A percentile compares a stretch with the other conserved stretches of the same genome.
These are phyloP conservation scores for Carassius gibelio DNA, from an alignment of 2,113 vertebrate genomes.

Conservation along the genomic window DNA sequence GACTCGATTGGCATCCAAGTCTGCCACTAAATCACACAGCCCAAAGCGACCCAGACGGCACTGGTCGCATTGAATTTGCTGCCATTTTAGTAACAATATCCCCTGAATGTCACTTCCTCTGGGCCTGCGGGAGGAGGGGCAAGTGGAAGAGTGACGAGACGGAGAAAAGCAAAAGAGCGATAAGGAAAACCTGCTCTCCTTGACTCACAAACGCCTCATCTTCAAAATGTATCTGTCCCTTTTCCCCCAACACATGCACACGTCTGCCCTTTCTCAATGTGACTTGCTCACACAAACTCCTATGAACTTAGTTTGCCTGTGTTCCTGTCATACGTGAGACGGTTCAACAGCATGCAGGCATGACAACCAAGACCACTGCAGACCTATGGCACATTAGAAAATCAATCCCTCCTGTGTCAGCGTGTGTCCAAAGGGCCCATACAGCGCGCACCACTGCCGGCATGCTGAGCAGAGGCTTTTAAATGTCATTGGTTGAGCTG, in stretches of 20 bases:
- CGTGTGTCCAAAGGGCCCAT: background rate
- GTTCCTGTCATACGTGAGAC: conserved; percentile 11
- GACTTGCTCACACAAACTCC: background rate
- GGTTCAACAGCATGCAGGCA: conserved; percentile 16
- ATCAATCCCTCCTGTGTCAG: conserved; percentile 16
- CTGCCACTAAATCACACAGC: conserved; percentile 9
- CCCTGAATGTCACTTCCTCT: conserved; percentile 55
- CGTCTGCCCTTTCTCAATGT: background rate
- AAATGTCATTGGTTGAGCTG: conserved; percentile 37
- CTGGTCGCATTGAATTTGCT: conserved; percentile 27
- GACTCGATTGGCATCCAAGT: background rate
- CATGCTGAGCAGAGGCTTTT: conserved; percentile 14
- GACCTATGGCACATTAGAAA: conserved; percentile 18
- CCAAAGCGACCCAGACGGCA: background rate
- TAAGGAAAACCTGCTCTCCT: conserved; percentile 9
- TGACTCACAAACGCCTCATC: conserved; percentile 7
- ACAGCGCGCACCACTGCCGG: background rate
- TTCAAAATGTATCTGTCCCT: conserved; percentile 22
- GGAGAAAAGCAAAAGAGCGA: conserved; percentile 13
- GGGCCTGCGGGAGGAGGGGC: conserved; percentile 11
- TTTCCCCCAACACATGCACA: background rate
- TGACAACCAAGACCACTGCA: conserved; percentile 11
- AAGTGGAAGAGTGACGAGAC: background rate
- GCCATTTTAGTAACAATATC: conserved; percentile 58
- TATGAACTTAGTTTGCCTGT: background rate